Percentiles rank a stretch among this genome's conserved stretches.
Conservation (phyloP, 1,140 invertebrate species). For the Bursaphelenchus mucronatus region DNA sequence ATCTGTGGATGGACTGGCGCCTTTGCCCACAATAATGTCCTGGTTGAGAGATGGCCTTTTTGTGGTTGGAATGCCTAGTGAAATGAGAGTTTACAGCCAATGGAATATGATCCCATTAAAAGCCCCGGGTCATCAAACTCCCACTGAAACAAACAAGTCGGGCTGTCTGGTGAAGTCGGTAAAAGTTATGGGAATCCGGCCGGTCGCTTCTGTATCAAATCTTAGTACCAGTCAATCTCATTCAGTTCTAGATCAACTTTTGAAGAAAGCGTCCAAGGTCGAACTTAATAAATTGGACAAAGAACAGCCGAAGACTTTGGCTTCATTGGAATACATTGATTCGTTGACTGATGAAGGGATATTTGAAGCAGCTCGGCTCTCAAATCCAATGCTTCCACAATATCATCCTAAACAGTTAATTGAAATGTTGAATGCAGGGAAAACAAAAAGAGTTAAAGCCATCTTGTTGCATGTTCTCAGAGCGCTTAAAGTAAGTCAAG, state of each 20-base stretch:
- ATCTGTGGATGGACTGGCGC: constrained; percentile 88
- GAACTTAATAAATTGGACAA: constrained; percentile 6
- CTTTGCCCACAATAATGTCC: constrained; percentile 92
- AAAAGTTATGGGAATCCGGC: constrained; percentile 14
- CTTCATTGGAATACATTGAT: constrained; percentile 34
- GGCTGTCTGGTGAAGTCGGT: neutral
- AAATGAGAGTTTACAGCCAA: constrained; percentile 98
- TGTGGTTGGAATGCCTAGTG: constrained; percentile 97
- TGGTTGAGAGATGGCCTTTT: constrained; percentile 96
- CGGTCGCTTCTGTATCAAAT: constrained; percentile 24
- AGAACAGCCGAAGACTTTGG: constrained; percentile 14
- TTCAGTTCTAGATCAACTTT: constrained; percentile 51
- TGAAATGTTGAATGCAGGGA: constrained; percentile 96
- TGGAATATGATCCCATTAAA: constrained; percentile 67
- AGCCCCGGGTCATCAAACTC: neutral
- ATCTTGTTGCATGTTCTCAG: constrained; percentile 89
- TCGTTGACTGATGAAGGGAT: constrained; percentile 67
- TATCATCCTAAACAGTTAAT: constrained; percentile 98
- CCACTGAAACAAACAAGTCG: neutral
- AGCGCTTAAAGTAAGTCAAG: constrained; percentile 59
- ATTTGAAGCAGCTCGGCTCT: constrained; percentile 91
- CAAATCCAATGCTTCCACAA: constrained; percentile 93
- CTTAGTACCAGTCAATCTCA: constrained; percentile 47
- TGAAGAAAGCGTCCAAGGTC: constrained; percentile 23
- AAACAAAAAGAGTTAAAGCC: constrained; percentile 92